Evolutionary conservation across 2,888 invertebrate genomes (phyloP).

Genomic region (Thereva nobilitata): DNA sequence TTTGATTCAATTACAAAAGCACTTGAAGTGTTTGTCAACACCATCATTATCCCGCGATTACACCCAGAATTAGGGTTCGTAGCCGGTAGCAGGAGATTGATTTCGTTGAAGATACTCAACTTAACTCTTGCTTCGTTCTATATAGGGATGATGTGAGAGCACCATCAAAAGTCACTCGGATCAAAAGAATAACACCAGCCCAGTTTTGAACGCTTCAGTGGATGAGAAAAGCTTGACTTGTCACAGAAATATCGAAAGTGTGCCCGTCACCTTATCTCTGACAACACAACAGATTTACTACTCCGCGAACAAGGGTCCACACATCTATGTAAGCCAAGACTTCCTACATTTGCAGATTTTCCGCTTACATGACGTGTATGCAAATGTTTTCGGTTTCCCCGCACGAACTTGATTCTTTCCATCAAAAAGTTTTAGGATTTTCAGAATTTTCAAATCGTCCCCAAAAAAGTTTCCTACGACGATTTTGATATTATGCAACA

Average conservation of each 20-base stretch:
- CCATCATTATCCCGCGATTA: conserved; percentile 31
- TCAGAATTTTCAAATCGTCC: conserved; percentile 5
- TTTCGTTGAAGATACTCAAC: conserved; percentile 13
- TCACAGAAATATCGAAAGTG: conserved; percentile 15
- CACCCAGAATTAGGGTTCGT: conserved; percentile 24
- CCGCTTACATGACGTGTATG: conserved; percentile 26
- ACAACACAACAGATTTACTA: conserved; percentile 13
- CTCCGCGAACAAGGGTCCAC: not conserved
- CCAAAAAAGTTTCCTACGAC: conserved; percentile 17
- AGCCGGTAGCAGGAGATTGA: conserved; percentile 16
- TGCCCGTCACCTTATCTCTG: conserved; percentile 20
- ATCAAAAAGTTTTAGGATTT: conserved; percentile 5
- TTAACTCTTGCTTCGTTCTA: not conserved
- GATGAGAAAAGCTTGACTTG: conserved; percentile 26
- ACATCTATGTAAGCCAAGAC: not conserved
- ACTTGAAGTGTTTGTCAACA: conserved; percentile 22
- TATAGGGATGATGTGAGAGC: conserved; percentile 5
- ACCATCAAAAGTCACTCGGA: not conserved
- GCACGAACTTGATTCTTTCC: not conserved
- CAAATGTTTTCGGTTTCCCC: conserved; percentile 35
- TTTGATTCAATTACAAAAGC: conserved; percentile 26
- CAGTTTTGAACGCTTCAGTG: conserved; percentile 22
- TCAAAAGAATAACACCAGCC: not conserved
- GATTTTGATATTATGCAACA: not conserved
- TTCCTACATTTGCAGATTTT: conserved; percentile 13